These are phyloP conservation scores for Trachurus trachurus DNA, from an alignment of 2,797 vertebrate species.

Conservation along the genomic window DNA sequence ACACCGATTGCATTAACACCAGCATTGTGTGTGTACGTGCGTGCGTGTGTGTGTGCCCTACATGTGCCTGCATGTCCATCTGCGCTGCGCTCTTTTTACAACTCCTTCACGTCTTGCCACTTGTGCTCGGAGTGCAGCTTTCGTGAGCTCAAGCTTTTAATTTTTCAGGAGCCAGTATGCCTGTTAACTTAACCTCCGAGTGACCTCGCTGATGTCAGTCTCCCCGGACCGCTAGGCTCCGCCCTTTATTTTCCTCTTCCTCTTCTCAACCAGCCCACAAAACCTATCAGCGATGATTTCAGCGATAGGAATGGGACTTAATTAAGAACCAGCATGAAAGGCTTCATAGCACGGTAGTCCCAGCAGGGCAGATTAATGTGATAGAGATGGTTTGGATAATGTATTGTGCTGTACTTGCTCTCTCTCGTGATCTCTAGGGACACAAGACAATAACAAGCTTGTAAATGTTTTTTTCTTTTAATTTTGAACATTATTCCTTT, in stretches of 20 bases:
- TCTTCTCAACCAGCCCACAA: slow-evolving; percentile 40
- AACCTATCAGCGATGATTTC: slow-evolving; percentile 63
- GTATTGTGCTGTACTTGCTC: slow-evolving; percentile 28
- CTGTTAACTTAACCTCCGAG: slow-evolving; percentile 90
- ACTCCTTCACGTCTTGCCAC: slow-evolving; percentile 68
- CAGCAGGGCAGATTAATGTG: slow-evolving; percentile 49
- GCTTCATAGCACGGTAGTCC: slow-evolving; percentile 44
- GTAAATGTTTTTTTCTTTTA: slow-evolving; percentile 23
- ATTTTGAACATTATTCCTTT: slow-evolving; percentile 14
- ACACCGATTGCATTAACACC: slow-evolving; percentile 72
- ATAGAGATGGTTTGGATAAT: slow-evolving; percentile 47
- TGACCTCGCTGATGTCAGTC: slow-evolving; percentile 86
- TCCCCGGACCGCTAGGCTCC: slow-evolving; percentile 43
- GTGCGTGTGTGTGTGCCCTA: background rate
- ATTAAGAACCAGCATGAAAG: slow-evolving; percentile 72
- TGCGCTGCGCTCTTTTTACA: slow-evolving; percentile 52
- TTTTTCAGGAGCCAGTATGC: slow-evolving; percentile 90
- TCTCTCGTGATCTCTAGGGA: slow-evolving; percentile 32
- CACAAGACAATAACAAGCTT: slow-evolving; percentile 39
- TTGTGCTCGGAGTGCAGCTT: slow-evolving; percentile 75
- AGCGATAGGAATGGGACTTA: slow-evolving; percentile 56
- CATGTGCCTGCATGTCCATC: slow-evolving; percentile 28
- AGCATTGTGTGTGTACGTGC: slow-evolving; percentile 13
- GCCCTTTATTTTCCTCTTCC: slow-evolving; percentile 31
- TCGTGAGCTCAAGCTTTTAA: slow-evolving; percentile 87